Percentiles rank a stretch among this genome's conserved stretches.
Evolutionary conservation across 2,888 invertebrate species (phyloP).

Genomic region (Stegophylla sp.): DNA sequence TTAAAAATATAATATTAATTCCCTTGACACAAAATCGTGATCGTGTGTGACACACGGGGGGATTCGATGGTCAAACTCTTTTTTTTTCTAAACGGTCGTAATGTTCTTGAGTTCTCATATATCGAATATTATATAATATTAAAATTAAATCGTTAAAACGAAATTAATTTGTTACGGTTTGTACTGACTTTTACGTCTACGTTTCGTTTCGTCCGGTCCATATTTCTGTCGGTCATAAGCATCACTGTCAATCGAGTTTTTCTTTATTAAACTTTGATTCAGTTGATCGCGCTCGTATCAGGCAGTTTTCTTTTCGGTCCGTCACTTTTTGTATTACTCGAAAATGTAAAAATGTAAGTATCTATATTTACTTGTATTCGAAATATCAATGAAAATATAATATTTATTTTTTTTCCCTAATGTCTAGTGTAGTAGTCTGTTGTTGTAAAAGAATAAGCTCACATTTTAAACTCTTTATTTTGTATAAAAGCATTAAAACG

Average conservation of each 20-base stretch:
- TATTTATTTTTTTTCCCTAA: not conserved
- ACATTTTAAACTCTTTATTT: not conserved
- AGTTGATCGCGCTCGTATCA: not conserved
- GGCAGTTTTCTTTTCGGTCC: not conserved
- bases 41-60: constrained; percentile 5
- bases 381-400: too few relatives aligned
- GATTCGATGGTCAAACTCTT: constrained; percentile 34
- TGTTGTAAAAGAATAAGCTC: not conserved
- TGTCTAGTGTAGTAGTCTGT: too few relatives aligned
- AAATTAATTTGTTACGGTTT: not conserved
- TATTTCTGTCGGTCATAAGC: not conserved
- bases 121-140: constrained; percentile 1
- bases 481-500: not conserved
- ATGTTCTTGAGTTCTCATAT: constrained; percentile 28
- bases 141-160: constrained; percentile 7
- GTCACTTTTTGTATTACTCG: not conserved
- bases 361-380: too few relatives aligned
- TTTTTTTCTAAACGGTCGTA: constrained; percentile 10
- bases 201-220: not conserved
- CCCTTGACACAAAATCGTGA: constrained; percentile 34
- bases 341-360: too few relatives aligned
- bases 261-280: not conserved
- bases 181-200: not conserved
- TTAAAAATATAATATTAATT: constrained; percentile 29
- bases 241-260: not conserved